Percentiles rank a stretch among this genome's conserved stretches.
These are phyloP conservation scores for Nestor notabilis DNA, from an alignment of 2,113 vertebrate species.

Conservation along the genomic window DNA sequence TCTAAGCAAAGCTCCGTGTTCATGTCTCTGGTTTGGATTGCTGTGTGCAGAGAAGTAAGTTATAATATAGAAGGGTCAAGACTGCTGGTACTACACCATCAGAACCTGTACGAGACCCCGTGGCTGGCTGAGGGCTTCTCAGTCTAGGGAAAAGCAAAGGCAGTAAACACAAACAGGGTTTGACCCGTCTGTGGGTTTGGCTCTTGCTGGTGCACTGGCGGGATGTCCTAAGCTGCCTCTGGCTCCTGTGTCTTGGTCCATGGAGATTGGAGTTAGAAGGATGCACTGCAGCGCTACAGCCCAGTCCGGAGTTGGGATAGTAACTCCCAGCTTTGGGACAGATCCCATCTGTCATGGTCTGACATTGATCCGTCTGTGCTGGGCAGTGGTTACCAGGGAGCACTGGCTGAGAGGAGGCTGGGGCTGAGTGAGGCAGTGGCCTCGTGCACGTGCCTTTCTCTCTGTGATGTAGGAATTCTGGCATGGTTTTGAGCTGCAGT, in stretches of 20 bases:
- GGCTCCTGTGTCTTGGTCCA: neutral
- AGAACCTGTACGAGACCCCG: neutral
- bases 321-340: neutral
- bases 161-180: neutral
- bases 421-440: too few species aligned
- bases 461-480: neutral
- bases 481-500: neutral
- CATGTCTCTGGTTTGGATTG: neutral
- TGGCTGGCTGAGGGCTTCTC: neutral
- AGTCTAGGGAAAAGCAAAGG: neutral
- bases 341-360: neutral
- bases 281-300: neutral
- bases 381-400: neutral
- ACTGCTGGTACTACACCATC: neutral
- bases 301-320: neutral
- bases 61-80: neutral
- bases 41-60: neutral
- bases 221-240: neutral
- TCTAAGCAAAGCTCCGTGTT: neutral
- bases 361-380: neutral
- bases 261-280: neutral
- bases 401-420: neutral
- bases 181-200: neutral
- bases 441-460: neutral
- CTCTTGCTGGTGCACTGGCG: neutral